phyloP scores from a whole-genome alignment of 2,113 vertebrate species.

The Lucifuga dentata region DNA sequence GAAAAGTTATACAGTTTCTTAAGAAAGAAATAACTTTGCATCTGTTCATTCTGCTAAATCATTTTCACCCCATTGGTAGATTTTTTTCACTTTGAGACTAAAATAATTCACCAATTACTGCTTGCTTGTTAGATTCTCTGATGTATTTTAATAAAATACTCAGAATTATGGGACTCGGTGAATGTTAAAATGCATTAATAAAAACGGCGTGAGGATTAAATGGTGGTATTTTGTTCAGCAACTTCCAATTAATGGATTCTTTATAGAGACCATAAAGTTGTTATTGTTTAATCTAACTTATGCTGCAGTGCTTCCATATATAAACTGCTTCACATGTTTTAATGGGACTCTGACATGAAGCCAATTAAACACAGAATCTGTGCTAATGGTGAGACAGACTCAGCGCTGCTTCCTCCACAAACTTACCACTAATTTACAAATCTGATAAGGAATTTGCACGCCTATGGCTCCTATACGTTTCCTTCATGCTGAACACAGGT shows the following conservation, averaged over 20 bases:
- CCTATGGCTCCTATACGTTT: conserved; percentile 33
- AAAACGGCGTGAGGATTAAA: background rate
- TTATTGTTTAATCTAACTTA: conserved; percentile 45
- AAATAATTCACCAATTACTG: too few relatives aligned
- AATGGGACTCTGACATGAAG: conserved; percentile 50
- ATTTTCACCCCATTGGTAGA: too few relatives aligned
- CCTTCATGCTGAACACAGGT: conserved; percentile 44
- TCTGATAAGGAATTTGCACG: conserved; percentile 61
- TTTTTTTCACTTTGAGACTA: too few relatives aligned
- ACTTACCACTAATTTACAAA: conserved; percentile 54
- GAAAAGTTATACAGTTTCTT: too few relatives aligned
- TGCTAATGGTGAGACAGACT: conserved; percentile 40
- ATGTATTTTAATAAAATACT: too few relatives aligned
- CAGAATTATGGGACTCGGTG: too few relatives aligned
- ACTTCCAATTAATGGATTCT: conserved; percentile 20
- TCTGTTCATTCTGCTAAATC: too few relatives aligned
- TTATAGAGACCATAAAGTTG: conserved; percentile 31
- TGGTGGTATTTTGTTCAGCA: conserved; percentile 7
- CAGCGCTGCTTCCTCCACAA: conserved; percentile 24
- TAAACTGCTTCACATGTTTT: conserved; percentile 51
- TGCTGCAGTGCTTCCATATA: conserved; percentile 41
- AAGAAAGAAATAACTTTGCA: too few relatives aligned
- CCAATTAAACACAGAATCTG: conserved; percentile 67
- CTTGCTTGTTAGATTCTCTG: too few relatives aligned
- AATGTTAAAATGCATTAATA: background rate